Conservation (phyloP, 2,113 vertebrate species). For the Abramis brama region DNA sequence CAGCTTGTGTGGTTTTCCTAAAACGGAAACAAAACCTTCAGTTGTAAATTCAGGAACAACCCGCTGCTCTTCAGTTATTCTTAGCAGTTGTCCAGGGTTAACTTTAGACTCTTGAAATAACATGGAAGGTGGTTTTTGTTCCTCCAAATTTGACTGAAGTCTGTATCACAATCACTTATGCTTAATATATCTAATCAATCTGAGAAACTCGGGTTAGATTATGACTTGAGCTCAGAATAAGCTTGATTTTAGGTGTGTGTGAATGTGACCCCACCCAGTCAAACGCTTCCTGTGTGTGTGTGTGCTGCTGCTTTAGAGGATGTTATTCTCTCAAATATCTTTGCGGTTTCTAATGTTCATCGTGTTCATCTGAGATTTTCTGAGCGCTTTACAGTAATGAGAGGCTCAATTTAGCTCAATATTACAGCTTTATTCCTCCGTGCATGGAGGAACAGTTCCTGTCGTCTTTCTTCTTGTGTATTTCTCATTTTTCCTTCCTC, state of each 20-base stretch:
- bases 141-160: neutral
- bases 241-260: neutral
- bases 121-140: neutral
- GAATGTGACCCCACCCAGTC: neutral
- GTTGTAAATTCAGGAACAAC: neutral
- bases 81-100: conserved; percentile 59
- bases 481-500: conserved; percentile 1
- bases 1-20: neutral
- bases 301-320: neutral
- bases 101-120: conserved; percentile 60
- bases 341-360: neutral
- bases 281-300: neutral
- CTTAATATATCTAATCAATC: neutral
- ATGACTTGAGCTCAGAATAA: neutral
- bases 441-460: neutral
- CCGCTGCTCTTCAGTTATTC: conserved; percentile 12
- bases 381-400: neutral
- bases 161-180: neutral
- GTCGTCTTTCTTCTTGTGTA: neutral
- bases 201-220: neutral
- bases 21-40: conserved; percentile 2
- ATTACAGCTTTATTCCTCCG: neutral
- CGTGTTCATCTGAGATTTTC: neutral
- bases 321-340: neutral
- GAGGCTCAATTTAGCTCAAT: neutral